Conservation (phyloP, 2,888 invertebrate genomes). For the Meandrusa payeni region DNA sequence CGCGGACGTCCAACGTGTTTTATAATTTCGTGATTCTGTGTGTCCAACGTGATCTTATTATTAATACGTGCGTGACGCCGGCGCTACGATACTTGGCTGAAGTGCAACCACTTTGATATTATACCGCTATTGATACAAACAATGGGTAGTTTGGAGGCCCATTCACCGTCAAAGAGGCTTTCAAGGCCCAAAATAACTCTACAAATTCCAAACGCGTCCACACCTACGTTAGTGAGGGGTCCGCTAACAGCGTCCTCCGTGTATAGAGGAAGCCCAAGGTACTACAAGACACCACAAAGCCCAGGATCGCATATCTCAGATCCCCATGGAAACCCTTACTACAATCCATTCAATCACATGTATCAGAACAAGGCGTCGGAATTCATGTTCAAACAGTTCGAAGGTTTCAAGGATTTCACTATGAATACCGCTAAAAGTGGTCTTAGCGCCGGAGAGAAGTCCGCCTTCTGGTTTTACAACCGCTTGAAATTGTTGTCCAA, state of each 20-base stretch:
- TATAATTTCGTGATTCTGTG: slow-evolving; percentile 31
- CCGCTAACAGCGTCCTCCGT: slow-evolving; percentile 45
- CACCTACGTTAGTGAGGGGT: slow-evolving; percentile 43
- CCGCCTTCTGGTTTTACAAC: slow-evolving; percentile 89
- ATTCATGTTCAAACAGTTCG: slow-evolving; percentile 90
- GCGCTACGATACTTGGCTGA: slow-evolving; percentile 38
- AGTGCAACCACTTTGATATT: slow-evolving; percentile 11
- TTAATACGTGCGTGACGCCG: slow-evolving; percentile 41
- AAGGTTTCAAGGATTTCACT: slow-evolving; percentile 89
- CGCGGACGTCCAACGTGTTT: slow-evolving; percentile 52
- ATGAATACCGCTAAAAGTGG: slow-evolving; percentile 87
- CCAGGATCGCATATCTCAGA: slow-evolving; percentile 60
- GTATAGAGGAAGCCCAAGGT: slow-evolving; percentile 42
- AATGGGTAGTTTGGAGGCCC: slow-evolving; percentile 55
- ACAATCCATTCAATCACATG: slow-evolving; percentile 67
- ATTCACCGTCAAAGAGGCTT: slow-evolving; percentile 55
- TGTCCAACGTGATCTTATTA: slow-evolving; percentile 26
- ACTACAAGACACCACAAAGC: slow-evolving; percentile 49
- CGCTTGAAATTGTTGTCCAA: slow-evolving; percentile 88
- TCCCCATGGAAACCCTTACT: slow-evolving; percentile 56
- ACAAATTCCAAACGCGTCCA: slow-evolving; percentile 59
- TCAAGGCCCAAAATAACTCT: slow-evolving; percentile 70
- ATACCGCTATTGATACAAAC: slow-evolving; percentile 11
- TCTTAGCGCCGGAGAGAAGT: slow-evolving; percentile 90
- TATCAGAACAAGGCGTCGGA: slow-evolving; percentile 86